Conservation (phyloP, 2,797 vertebrate genomes). For the Sciurus vulgaris region DNA sequence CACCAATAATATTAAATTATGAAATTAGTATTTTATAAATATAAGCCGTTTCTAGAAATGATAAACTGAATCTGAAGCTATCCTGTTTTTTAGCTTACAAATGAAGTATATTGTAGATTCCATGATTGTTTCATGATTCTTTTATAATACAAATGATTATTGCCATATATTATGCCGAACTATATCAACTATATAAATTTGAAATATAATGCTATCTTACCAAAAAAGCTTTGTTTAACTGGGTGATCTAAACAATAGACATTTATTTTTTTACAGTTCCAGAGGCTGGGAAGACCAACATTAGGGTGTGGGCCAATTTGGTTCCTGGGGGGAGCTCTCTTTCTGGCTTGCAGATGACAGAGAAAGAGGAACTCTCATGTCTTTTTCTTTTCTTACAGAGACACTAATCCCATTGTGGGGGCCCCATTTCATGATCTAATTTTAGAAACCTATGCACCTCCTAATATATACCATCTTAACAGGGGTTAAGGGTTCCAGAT, state of each 20-base stretch:
- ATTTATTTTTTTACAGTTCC: not conserved
- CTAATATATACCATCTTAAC: too few relatives aligned
- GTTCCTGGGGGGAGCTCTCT: not conserved
- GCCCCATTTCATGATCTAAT: too few relatives aligned
- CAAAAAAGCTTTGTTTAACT: not conserved
- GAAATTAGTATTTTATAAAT: not conserved
- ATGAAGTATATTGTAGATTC: not conserved
- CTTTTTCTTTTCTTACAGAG: not conserved
- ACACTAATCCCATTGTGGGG: not conserved
- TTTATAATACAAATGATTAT: not conserved
- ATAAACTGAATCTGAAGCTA: not conserved
- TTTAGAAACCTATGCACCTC: too few relatives aligned
- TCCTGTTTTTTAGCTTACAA: not conserved
- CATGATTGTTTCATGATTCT: not conserved
- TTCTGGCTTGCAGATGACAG: not conserved
- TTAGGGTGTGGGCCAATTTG: not conserved
- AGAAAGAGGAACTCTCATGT: not conserved
- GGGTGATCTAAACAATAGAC: too few relatives aligned
- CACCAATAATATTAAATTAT: not conserved
- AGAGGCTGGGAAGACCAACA: not conserved
- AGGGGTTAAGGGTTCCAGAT: too few relatives aligned
- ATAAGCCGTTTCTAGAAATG: not conserved
- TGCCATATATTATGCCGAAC: accelerated
- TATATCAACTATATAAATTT: not conserved
- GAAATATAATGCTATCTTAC: not conserved